Evolutionary conservation across 2,888 invertebrate genomes (phyloP).

Genomic region (Carabus problematicus): DNA sequence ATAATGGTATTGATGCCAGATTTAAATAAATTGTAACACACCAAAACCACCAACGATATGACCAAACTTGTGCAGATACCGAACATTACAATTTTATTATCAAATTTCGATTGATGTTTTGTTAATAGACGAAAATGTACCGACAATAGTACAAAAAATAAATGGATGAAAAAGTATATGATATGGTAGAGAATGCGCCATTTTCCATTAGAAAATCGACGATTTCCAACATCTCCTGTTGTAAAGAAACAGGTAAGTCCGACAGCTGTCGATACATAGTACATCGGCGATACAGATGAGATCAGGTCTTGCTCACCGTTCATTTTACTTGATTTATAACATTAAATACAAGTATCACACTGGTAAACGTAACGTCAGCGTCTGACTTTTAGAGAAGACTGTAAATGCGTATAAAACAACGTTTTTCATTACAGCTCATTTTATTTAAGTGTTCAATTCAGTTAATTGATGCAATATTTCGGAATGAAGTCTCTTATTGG

Average conservation of each 20-base stretch:
- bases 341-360: too few relatives aligned
- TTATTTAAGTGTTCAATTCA: too few relatives aligned
- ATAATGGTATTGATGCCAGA: constrained; percentile 15
- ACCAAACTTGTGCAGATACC: constrained; percentile 36
- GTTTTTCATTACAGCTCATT: too few relatives aligned
- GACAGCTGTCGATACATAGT: constrained; percentile 18
- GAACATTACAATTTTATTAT: constrained; percentile 32
- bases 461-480: too few relatives aligned
- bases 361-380: too few relatives aligned
- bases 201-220: constrained; percentile 18
- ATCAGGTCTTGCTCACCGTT: constrained; percentile 25
- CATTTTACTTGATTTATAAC: background rate
- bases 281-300: constrained; percentile 28
- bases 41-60: constrained; percentile 30
- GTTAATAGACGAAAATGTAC: constrained; percentile 10
- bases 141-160: constrained; percentile 20
- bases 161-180: constrained; percentile 23
- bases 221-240: constrained; percentile 17
- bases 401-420: too few relatives aligned
- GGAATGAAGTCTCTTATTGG: too few relatives aligned
- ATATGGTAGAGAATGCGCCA: constrained; percentile 26
- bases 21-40: constrained; percentile 33
- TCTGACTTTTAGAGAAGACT: too few relatives aligned
- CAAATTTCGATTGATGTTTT: constrained; percentile 23
- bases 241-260: constrained; percentile 16